Base-by-base conservation (phyloP, 1,140 invertebrate species). In the Drosophila biarmipes region DNA sequence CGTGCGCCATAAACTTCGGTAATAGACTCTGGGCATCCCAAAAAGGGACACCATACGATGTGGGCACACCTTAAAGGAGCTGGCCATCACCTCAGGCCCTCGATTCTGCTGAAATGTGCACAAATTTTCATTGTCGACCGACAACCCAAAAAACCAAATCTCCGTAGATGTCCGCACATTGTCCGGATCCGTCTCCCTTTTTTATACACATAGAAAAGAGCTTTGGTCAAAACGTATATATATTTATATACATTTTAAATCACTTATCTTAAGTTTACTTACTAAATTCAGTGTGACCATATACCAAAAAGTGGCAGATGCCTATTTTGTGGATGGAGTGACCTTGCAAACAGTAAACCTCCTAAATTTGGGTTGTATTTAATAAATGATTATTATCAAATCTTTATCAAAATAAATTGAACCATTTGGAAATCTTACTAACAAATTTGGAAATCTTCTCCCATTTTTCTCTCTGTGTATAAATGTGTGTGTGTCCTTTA, bases 1-100 rank as follows among this genome's bases (percentile, higher is more conserved):
- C 84, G 80, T 89, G 82, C 79, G 82, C 84, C 84, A 86, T 86
- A 86, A 89, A 86, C 84, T 89, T 52, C 37, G 61, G 84, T 82
- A 86, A 86, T 86, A 86, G 82, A 86, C 82, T 71, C 63, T 78
- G 51, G 54, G 57, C 62, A 49, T 57, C 56, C 76, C 66, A 57
- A 76, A 87, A 87, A 86, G 51, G 82, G 82, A 81, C 78, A 43
- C 43, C 19, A 21, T 34, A 4, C 38, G 49, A 21, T 45, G 35
- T 45, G 71, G 45, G 45, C 59, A 86, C 82, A 86, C 82, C 82
- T 86, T 86, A 43, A 86, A 86, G 82, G 61, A 57, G 62, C 46
- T 7, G 24, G 52, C 46, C 59, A 89, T 73, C 84, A 89, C 84
- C 85, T 89, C 80, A 77, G 68, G 84, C 73, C 80, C 68, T 69